phyloP scores from a whole-genome alignment of 2,797 vertebrate species.

The Dendrocincla tyrannina region DNA sequence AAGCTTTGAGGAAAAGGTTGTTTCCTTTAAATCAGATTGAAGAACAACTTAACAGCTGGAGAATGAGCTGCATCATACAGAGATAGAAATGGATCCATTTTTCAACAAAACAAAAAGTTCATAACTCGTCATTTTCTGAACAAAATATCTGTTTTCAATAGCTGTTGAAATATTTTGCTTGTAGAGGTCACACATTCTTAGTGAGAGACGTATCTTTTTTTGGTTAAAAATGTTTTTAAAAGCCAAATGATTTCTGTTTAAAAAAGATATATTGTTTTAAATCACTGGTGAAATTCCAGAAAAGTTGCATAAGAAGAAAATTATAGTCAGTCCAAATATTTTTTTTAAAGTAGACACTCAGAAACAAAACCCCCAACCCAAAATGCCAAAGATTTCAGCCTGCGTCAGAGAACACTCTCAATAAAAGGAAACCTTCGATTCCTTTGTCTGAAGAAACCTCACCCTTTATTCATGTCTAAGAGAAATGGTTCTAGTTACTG shows the following conservation, averaged over 20 bases:
- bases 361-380: neutral
- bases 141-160: constrained; percentile 32
- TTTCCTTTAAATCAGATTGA: neutral
- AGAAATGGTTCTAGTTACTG: constrained; percentile 56
- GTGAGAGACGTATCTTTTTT: neutral
- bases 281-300: neutral
- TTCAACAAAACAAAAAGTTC: neutral
- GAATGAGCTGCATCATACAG: neutral
- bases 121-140: neutral
- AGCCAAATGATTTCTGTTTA: neutral
- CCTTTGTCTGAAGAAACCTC: constrained; percentile 53
- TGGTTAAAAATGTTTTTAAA: neutral
- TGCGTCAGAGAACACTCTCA: neutral
- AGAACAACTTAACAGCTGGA: neutral
- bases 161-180: constrained; percentile 13
- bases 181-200: constrained; percentile 19
- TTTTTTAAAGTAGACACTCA: neutral
- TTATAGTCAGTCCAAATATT: neutral
- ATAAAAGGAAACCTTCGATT: neutral
- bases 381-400: neutral
- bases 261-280: neutral
- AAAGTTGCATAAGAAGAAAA: neutral
- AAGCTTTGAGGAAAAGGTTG: neutral
- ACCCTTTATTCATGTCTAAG: constrained; percentile 22
- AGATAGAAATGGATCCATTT: neutral